phyloP scores from a whole-genome alignment of 2,797 vertebrate species.

The Esox masquinongy region DNA sequence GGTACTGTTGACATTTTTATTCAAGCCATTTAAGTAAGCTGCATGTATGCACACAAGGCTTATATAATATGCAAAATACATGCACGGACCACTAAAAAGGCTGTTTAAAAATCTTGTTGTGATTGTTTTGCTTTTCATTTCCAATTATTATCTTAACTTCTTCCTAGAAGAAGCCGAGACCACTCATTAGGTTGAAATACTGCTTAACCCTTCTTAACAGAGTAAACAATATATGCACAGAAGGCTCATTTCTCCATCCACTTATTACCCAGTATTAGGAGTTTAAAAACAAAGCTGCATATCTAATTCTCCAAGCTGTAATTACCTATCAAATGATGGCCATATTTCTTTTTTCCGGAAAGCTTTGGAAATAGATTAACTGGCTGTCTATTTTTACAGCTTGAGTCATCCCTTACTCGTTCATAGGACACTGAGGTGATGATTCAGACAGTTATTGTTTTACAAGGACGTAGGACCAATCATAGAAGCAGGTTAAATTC shows the following conservation, averaged over 20 bases:
- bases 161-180: background rate
- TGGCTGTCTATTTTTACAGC: conserved; percentile 17
- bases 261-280: background rate
- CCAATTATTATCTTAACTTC: background rate
- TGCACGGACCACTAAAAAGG: background rate
- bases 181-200: conserved; percentile 11
- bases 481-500: background rate
- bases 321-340: conserved; percentile 18
- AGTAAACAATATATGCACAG: conserved; percentile 8
- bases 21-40: background rate
- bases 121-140: background rate
- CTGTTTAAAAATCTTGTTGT: background rate
- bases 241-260: background rate
- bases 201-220: background rate
- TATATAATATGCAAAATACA: background rate
- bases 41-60: background rate
- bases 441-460: background rate
- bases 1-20: background rate
- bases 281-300: background rate
- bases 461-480: no score
- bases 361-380: conserved; percentile 25
- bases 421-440: background rate
- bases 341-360: conserved; percentile 14
- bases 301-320: conserved; percentile 14
- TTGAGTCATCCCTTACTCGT: conserved; percentile 18